phyloP scores from a whole-genome alignment of 2,797 vertebrate genomes.

The Ispidina picta region DNA sequence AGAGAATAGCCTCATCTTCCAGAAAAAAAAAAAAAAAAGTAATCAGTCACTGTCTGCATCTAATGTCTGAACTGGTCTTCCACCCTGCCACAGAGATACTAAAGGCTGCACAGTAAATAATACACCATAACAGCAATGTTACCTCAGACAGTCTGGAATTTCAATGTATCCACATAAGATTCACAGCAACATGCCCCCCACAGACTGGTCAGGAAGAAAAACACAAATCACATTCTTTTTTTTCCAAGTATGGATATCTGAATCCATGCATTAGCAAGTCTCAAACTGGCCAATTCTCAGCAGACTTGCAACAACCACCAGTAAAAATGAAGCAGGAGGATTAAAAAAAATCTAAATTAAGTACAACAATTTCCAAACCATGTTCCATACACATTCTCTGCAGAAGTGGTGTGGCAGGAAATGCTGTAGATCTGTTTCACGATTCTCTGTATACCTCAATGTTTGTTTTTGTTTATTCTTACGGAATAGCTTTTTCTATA shows the following conservation, averaged over 20 bases:
- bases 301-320: neutral
- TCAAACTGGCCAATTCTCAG: neutral
- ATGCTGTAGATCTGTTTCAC: neutral
- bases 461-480: neutral
- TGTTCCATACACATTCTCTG: neutral
- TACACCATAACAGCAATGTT: neutral
- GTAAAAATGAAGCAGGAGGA: neutral
- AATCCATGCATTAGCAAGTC: rapidly evolving
- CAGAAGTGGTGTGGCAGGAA: neutral
- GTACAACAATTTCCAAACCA: neutral
- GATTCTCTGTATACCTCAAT: neutral
- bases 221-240: rapidly evolving
- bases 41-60: no score
- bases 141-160: neutral
- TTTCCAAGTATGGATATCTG: neutral
- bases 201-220: neutral
- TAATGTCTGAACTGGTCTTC: neutral
- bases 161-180: neutral
- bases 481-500: neutral
- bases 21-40: neutral
- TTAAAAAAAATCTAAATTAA: neutral
- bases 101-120: neutral
- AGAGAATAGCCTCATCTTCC: neutral
- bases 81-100: neutral
- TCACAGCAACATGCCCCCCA: rapidly evolving